These are phyloP conservation scores for Parasteatoda tepidariorum DNA, from an alignment of 1,140 invertebrate species.

Conservation along the genomic window DNA sequence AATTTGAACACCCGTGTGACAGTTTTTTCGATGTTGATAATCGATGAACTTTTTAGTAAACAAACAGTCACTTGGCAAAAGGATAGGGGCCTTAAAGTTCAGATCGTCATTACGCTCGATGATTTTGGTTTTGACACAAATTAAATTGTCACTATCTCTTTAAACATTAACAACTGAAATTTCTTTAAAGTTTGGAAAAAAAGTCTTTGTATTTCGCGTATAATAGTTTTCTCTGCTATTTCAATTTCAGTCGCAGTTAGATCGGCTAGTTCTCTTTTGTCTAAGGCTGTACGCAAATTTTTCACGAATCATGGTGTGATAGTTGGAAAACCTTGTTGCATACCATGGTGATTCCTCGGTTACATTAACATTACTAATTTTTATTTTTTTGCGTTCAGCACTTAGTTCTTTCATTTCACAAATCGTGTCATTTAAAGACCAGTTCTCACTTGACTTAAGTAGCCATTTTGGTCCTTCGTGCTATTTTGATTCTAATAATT, in stretches of 20 bases:
- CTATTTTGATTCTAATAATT: not conserved
- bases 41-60: not conserved
- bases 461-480: not conserved
- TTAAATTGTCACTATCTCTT: not conserved
- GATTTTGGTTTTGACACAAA: not conserved
- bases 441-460: not conserved
- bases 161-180: not conserved
- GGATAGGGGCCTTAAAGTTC: not conserved
- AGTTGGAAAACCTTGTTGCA: conserved; percentile 1
- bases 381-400: not conserved
- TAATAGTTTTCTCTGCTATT: not conserved
- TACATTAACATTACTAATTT: not conserved
- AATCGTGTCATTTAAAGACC: not conserved
- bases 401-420: not conserved
- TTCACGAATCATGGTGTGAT: not conserved
- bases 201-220: not conserved
- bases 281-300: not conserved
- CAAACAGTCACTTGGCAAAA: not conserved
- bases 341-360: not conserved
- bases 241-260: not conserved
- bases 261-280: not conserved
- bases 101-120: no score
- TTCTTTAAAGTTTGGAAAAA: not conserved
- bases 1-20: not conserved
- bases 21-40: not conserved